Evolutionary conservation across 2,888 invertebrate species (phyloP), one percentile per base, ranked within the genome.

Genomic region (Caenorhabditis uteleia): DNA sequence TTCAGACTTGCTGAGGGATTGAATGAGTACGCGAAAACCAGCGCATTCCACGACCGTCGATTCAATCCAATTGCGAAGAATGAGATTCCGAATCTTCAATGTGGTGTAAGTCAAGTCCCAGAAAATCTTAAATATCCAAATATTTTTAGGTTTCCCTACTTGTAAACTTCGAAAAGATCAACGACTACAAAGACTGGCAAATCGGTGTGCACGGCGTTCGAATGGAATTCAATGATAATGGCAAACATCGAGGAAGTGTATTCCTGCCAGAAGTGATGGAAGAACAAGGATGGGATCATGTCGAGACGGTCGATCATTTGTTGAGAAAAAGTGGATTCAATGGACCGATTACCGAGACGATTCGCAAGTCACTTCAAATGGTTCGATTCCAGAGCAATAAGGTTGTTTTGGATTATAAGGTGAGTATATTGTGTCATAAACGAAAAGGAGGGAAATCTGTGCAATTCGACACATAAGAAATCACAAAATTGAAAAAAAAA

Each of bases 271-370:
- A 97, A 87, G 95, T 98, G 77, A 95, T 97, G 75, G 89, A 90
- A 51, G 97, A 98, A 86, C 97, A 98, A 90, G 97, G 95, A 80
- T 98, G 98, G 98, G 92, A 97, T 88, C 93, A 93, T 86, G 89
- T 92, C 74, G 95, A 97, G 87, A 98, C 98, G 23, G 94, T 98
- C 83, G 97, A 99, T 86, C 94, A 95, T 36, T 87, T 98, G 67
- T 88, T 98, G 70, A 89, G 95, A 76, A 99, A 98, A 87, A 97
- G 95, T 73, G 98, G 98, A 44, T 95, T 90, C 87, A 93, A 93
- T 84, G 85, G 93, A 26, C 86, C 88, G 51, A 93, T 95, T 69
- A 45, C 64, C 23, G 80, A 82, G 27, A 18, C 33, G 12, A 64
- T 79, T 43, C 69, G 80, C 2, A 44, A 46, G 2, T 40, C 55